Evolutionary conservation across 2,888 invertebrate genomes (phyloP).

Genomic region (Cryptocheilus praepositus): DNA sequence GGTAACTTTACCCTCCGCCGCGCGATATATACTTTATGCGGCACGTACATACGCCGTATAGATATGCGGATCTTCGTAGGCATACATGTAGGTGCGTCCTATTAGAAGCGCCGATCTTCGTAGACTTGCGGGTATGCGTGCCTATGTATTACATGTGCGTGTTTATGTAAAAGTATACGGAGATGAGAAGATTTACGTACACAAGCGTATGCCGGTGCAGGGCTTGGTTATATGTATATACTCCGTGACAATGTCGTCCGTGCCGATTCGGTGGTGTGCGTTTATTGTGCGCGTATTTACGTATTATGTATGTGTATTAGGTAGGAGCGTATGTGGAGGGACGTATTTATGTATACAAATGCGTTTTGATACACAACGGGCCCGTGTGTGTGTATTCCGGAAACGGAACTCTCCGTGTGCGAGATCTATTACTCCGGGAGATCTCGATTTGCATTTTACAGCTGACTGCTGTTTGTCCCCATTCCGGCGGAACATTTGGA

Average conservation of each 20-base stretch:
- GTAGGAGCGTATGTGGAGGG: no score
- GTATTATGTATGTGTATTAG: no score
- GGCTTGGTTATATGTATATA: not conserved
- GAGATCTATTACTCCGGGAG: slow-evolving; percentile 20
- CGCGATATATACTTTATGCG: not conserved
- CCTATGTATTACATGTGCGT: not conserved
- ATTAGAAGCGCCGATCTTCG: not conserved
- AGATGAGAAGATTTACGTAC: no score
- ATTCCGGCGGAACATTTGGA: not conserved
- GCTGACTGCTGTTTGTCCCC: slow-evolving; percentile 15
- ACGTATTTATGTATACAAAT: not conserved
- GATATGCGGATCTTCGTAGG: no score
- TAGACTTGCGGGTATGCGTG: not conserved
- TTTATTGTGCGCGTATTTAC: no score
- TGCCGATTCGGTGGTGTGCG: no score
- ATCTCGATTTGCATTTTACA: slow-evolving; percentile 47
- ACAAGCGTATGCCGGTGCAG: no score
- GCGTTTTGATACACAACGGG: not conserved
- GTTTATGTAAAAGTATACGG: not conserved
- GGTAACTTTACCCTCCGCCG: slow-evolving; percentile 21
- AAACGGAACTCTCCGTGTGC: slow-evolving; percentile 31
- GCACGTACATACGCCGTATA: no score
- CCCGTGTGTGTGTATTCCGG: slow-evolving; percentile 8
- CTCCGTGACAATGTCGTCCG: no score
- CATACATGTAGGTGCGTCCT: not conserved